A percentile compares a stretch with the other conserved stretches of the same genome.
These are phyloP conservation scores for Podocnemis expansa DNA, from an alignment of 2,113 vertebrate species.

Conservation along the genomic window DNA sequence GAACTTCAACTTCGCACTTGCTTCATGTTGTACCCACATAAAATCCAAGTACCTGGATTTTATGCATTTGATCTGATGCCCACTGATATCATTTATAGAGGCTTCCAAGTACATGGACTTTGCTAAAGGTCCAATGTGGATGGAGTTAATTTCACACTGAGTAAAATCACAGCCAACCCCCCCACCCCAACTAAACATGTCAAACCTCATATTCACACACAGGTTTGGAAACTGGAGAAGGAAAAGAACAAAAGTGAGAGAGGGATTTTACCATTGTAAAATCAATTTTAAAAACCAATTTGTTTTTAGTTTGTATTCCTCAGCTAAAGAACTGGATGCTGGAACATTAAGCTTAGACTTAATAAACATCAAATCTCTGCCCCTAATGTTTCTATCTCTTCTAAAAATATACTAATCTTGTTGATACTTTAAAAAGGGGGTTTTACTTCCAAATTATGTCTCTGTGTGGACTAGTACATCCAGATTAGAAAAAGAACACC, in stretches of 20 bases:
- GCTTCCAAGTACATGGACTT: background rate
- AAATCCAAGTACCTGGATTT: background rate
- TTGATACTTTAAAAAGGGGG: background rate
- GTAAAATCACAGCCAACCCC: background rate
- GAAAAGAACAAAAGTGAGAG: background rate
- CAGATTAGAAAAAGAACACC: background rate
- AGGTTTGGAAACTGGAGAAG: background rate
- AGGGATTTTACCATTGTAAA: background rate
- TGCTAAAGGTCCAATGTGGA: background rate
- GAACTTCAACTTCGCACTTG: background rate
- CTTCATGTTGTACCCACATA: background rate
- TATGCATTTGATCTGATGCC: background rate
- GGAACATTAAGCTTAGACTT: background rate
- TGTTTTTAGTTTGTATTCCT: background rate
- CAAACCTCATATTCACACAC: background rate
- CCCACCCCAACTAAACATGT: background rate
- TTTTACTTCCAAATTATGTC: background rate
- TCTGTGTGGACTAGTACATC: background rate
- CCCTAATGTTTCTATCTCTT: background rate
- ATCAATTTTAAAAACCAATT: conserved; percentile 32
- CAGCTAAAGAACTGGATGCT: background rate
- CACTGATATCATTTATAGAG: background rate
- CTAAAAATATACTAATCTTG: background rate
- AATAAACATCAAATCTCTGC: background rate
- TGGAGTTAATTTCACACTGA: background rate